Conservation (phyloP, 2,888 invertebrate species). For the Drosophila mimica region DNA sequence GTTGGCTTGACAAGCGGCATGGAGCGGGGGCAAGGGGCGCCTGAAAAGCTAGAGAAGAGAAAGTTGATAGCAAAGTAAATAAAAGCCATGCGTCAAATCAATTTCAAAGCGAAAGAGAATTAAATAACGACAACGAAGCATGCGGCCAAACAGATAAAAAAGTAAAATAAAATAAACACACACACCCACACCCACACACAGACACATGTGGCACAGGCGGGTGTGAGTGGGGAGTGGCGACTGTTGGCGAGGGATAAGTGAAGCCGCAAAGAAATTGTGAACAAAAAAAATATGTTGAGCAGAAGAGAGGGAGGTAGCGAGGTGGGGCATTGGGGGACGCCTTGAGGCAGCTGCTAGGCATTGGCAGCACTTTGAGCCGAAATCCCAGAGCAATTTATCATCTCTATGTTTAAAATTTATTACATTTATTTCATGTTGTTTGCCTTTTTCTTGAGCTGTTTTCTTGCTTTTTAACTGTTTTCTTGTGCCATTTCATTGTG, state of each 20-base stretch:
- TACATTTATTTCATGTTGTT: slow-evolving; percentile 77
- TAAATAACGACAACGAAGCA: slow-evolving; percentile 68
- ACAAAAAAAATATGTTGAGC: slow-evolving; percentile 53
- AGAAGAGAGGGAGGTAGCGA: background rate
- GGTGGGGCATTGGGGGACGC: background rate
- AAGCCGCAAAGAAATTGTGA: slow-evolving; percentile 77
- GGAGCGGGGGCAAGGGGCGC: slow-evolving; percentile 24
- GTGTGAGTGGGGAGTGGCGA: background rate
- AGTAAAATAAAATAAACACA: slow-evolving; percentile 1
- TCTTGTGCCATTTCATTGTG: slow-evolving; percentile 56
- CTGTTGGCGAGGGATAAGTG: slow-evolving; percentile 44
- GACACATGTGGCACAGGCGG: slow-evolving; percentile 47
- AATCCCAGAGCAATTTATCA: slow-evolving; percentile 80
- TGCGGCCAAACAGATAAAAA: slow-evolving; percentile 68
- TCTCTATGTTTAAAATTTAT: slow-evolving; percentile 80
- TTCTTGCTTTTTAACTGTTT: slow-evolving; percentile 64
- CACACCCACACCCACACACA: background rate
- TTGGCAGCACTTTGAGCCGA: slow-evolving; percentile 70
- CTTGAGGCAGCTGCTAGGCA: slow-evolving; percentile 47
- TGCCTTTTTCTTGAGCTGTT: slow-evolving; percentile 33
- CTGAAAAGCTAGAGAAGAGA: slow-evolving; percentile 33
- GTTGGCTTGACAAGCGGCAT: slow-evolving; percentile 31
- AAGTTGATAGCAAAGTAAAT: slow-evolving; percentile 36
- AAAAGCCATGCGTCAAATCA: slow-evolving; percentile 60
- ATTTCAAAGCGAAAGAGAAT: slow-evolving; percentile 65